Base-by-base conservation (phyloP, 2,888 invertebrate genomes). In the Hecatera dysodea region DNA sequence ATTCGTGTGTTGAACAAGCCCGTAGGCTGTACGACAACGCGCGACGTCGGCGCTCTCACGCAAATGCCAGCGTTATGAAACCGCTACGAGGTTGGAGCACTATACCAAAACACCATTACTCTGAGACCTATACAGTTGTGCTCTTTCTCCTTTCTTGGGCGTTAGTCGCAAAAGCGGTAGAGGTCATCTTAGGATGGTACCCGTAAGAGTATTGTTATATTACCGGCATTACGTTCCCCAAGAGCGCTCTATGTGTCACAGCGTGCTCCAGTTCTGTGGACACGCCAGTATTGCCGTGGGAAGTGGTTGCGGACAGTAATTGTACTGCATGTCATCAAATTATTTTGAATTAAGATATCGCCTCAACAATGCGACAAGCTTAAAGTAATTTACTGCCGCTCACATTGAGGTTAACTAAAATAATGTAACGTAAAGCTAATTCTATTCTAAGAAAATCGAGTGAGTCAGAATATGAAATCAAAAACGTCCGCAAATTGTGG, bases 1-100 rank as follows among this genome's bases (percentile, higher is more conserved):
- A 81, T 83, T 83, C 80, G 82, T 86, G 79, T 85, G 84, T 83
- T 81, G 66, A 81, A 84, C 82, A 86, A 86, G 88, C 87, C 90
- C 84, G 74, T 81, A 82, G 89, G 90, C 88, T 76, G 84, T 86
- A 88, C 85, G 87, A 88, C 90, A 90, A 86, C 87, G 87, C 85
- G 80, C 85, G 86, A 89, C 86, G 86, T 81, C 86, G 83, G 82
- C 86, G 87, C 89, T 90, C 89, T 90, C 91, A 90, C 90, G 90
- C 91, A 91, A 93, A 93, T 92, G 90, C 87, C 90, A 91, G 79
- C 86, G 86, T 93, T 92, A 91, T 90, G 91, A 91, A 93, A 93
- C 89, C 79, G 86, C 87, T 88, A 87, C 84, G 79, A 89, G 88
- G 88, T 84, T 84, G 80, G 74, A 87, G 82, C 85, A 84, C 75